Evolutionary conservation across 2,113 vertebrate species (phyloP), one percentile per base, ranked within the genome.

Genomic region (Oreochromis aureus): DNA sequence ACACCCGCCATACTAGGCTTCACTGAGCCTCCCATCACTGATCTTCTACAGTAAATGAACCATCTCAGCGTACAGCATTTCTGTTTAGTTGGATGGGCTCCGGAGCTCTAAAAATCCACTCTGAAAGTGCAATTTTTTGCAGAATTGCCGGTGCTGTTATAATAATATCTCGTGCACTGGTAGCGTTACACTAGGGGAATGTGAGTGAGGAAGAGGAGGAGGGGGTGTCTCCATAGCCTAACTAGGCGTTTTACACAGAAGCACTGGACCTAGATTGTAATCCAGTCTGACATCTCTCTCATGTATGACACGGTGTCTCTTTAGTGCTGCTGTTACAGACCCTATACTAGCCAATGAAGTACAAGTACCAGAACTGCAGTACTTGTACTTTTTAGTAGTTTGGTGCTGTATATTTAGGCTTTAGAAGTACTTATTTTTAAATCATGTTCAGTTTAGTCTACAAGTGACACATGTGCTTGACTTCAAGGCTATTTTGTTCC

Each of bases 1-100:
- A 24, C 89, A 92, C 87, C 91, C 94, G 95, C 95, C 94, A 95
- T 95, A 83, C 91, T 94, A 51, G 87, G 87, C 87, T 89, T 9
- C 58, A 59, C 63, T 90, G 85, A 55, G 76, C 88, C 81, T 85
- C 79, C 82, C 54, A 82, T 81, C 79, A 82, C 89, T 86, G 87
- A 30, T 81, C 58, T 19, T 44, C 61, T 54, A 71, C 81, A 69
- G 48, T 83, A 87, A n/a, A 86, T 54, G 69, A 73, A 58, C 46
- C 80, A 82, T n/a, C 53, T 54, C 53, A 46, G 3, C 46, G 53
- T 3, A 9, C 41, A 66, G 85, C 56, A 34, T 84, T 58, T 48
- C 44, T 27, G 34, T 44, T 76, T 41, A 30, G 66, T 85, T 59
- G 59, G 22, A 78, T n/a, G 46, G 27, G 27, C 44, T 53, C 46